Evolutionary conservation across 2,888 invertebrate genomes (phyloP), one percentile per base, ranked within the genome.

Genomic region (Athalia cordata): DNA sequence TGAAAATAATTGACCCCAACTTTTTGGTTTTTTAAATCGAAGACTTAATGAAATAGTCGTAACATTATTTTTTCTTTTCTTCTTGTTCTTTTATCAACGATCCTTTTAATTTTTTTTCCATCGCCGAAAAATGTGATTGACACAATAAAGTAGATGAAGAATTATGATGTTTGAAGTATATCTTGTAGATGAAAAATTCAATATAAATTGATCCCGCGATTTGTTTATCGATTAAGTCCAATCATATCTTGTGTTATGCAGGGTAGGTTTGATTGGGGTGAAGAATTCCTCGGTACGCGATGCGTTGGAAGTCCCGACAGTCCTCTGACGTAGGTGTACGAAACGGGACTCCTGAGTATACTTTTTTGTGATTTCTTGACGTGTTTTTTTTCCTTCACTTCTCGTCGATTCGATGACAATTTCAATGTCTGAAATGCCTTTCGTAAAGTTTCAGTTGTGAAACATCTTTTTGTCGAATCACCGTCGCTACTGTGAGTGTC

Each of bases 271-370:
- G 59, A 13, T 59, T 59, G 57, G 5, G 72, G 72, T 5, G 72
- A 13, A 8, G 72, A 57, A 49, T 47, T 93, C 81, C 94, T 92
- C 0, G 96, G 96, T 43, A 96, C 94, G 86, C 96, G 92, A 87
- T 96, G 96, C 0, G 96, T 96, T 6, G 96, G 96, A 77, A 96
- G 90, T 8, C 96, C 96, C 7, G 96, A 96, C 81, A 96, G 92
- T 66, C 96, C 96, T 81, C 94, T 94, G 2, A 95, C 94, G 89
- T 96, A 96, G 7, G 95, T 95, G 89, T 96, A 96, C 0, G 94
- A 93, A 9, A 96, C 94, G 0, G 96, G 96, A 74, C 95, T 93
- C 59, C 96, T 92, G 7, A 96, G 91, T 81, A 96, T 96, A 83
- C 95, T 93, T 87, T 95, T 95, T 1, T 95, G 95, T 78, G 90